Percentiles rank a stretch among this genome's conserved stretches.
These are phyloP conservation scores for Siderastrea radians DNA, from an alignment of 92 coral and sea anemone species.

Conservation along the genomic window DNA sequence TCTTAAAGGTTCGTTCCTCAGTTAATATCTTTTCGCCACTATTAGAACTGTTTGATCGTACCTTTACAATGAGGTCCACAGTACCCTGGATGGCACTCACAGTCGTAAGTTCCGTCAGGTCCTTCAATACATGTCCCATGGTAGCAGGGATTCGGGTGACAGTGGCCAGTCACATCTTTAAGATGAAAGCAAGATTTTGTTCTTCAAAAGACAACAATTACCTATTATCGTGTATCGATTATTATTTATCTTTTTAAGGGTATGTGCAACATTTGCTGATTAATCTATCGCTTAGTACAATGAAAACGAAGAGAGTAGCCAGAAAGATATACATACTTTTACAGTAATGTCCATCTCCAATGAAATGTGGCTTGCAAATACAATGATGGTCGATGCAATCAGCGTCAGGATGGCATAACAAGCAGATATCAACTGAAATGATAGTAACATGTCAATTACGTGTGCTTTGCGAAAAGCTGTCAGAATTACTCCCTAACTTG, in stretches of 20 bases:
- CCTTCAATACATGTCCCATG: constrained; percentile 85
- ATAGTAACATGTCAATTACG: background rate
- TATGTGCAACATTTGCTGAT: background rate
- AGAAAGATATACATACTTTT: constrained; percentile 48
- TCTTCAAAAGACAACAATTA: background rate
- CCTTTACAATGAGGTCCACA: constrained; percentile 85
- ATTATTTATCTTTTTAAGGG: too few relatives aligned
- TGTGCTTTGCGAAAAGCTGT: too few relatives aligned
- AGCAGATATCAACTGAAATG: constrained; percentile 66
- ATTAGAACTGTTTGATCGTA: background rate
- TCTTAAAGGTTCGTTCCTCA: too few relatives aligned
- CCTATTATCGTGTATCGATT: background rate
- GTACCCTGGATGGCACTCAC: constrained; percentile 84
- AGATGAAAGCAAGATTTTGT: background rate
- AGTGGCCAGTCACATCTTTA: constrained; percentile 63
- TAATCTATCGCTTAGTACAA: background rate
- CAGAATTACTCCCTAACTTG: too few relatives aligned
- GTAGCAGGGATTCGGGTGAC: constrained; percentile 92
- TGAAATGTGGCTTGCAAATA: constrained; percentile 74
- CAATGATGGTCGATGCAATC: constrained; percentile 80
- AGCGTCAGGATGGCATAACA: constrained; percentile 79
- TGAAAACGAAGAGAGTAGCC: background rate
- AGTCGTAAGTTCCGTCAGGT: constrained; percentile 85
- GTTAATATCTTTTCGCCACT: background rate
- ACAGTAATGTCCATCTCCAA: constrained; percentile 84